Evolutionary conservation across 2,113 vertebrate genomes (phyloP).

Genomic region (Camelus bactrianus): DNA sequence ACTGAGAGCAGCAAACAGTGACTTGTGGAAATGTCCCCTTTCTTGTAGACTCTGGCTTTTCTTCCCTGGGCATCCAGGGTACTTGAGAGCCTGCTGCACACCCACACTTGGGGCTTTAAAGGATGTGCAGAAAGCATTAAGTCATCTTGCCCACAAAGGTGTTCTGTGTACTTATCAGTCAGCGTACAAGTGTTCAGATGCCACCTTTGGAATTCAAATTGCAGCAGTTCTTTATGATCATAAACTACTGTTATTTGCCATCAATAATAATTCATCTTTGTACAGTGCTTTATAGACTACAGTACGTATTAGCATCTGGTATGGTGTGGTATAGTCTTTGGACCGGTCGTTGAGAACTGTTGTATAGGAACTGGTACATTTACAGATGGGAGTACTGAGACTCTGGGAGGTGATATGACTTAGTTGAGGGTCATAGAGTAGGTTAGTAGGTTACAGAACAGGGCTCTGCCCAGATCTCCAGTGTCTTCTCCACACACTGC

Average conservation of each 20-base stretch:
- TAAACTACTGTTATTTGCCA: neutral
- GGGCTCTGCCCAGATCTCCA: neutral
- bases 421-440: neutral
- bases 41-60: neutral
- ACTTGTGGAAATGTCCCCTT: neutral
- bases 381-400: neutral
- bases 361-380: neutral
- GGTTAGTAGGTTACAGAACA: neutral
- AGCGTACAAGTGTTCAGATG: neutral
- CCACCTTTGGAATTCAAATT: neutral
- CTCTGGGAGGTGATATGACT: neutral
- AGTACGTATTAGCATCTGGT: neutral
- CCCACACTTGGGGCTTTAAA: neutral
- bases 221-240: constrained; percentile 22
- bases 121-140: neutral
- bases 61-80: neutral
- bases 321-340: neutral
- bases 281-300: neutral
- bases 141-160: neutral
- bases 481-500: neutral
- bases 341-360: neutral
- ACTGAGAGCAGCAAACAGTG: neutral
- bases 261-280: neutral
- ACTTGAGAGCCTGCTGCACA: neutral
- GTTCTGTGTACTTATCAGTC: neutral